These are phyloP conservation scores for Drosophila pseudotalamancana DNA, from an alignment of 2,888 invertebrate species.

Conservation along the genomic window DNA sequence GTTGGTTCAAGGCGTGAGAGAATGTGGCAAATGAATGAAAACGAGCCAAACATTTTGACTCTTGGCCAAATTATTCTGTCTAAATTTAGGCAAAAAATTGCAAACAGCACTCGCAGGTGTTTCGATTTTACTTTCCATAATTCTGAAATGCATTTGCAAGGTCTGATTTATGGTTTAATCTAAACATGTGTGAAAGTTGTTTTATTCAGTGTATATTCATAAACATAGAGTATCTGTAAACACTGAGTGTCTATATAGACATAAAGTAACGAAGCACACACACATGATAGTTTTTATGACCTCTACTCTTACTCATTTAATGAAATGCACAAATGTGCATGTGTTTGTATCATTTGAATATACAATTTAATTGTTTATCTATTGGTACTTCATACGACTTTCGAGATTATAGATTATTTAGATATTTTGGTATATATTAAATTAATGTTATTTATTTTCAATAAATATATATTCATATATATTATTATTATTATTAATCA, in stretches of 20 bases:
- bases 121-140: constrained; percentile 31
- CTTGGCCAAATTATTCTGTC: constrained; percentile 15
- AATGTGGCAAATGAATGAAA: constrained; percentile 20
- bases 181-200: constrained; percentile 27
- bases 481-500: no score
- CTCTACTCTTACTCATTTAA: not conserved
- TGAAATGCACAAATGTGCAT: not conserved
- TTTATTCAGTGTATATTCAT: not conserved
- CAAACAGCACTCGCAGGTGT: constrained; percentile 33
- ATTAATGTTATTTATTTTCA: no score
- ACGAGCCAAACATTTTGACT: constrained; percentile 12
- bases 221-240: not conserved
- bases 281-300: not conserved
- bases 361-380: not conserved
- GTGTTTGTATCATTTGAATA: not conserved
- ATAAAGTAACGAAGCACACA: not conserved
- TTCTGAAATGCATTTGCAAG: constrained; percentile 37
- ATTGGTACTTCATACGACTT: not conserved
- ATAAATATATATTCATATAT: no score
- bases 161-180: constrained; percentile 15
- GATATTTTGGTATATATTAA: no score
- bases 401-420: not conserved
- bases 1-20: constrained; percentile 16
- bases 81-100: constrained; percentile 12
- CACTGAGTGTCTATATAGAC: not conserved